Evolutionary conservation across 1,140 invertebrate species (phyloP), one percentile per base, ranked within the genome.

Genomic region (Bombus pascuorum): DNA sequence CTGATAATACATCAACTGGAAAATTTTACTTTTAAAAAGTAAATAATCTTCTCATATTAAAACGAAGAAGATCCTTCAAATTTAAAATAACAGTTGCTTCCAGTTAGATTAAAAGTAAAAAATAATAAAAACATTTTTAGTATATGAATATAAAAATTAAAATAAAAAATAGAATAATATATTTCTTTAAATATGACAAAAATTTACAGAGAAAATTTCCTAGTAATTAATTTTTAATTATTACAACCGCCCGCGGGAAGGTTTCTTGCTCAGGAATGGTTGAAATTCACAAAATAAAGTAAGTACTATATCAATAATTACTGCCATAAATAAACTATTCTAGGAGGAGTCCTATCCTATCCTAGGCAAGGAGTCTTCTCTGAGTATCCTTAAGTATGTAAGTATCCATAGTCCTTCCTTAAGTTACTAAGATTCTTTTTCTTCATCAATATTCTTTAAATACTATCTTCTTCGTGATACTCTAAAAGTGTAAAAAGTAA

Each of bases 301-400:
- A 84, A 79, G 53, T 84, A 84, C 37, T 44, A 39, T 62, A 76
- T 39, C 34, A 62, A 53, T 53, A 22, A 65, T 32, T 32, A 15
- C 10, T 32, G 66, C 53, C 65, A 84, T 71, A 78, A 84, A 78
- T 84, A 84, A 70, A 70, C 37, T 68, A 70, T 42, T 18, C 32
- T 78, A 39, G 39, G 39, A 39, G 39, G 39, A 39, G 6, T 39
- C 39, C 39, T 39, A 39, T 39, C 39, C 39, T 39, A 39, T 39
- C 39, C 39, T 39, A 39, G 15, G 6, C 42, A 75, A 65, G 32
- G 34, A 75, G 72, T 83, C 80, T 47, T 76, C 71, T 66, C 34
- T 9, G 44, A 65, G 1, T 57, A 39, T 68, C 28, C 3, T n/a
- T 28, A 37, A 47, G 6, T 53, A 53, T 53, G 47, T 22, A 53